Base-by-base conservation (phyloP, 2,888 invertebrate species). In the Stenotaenia linearis region DNA sequence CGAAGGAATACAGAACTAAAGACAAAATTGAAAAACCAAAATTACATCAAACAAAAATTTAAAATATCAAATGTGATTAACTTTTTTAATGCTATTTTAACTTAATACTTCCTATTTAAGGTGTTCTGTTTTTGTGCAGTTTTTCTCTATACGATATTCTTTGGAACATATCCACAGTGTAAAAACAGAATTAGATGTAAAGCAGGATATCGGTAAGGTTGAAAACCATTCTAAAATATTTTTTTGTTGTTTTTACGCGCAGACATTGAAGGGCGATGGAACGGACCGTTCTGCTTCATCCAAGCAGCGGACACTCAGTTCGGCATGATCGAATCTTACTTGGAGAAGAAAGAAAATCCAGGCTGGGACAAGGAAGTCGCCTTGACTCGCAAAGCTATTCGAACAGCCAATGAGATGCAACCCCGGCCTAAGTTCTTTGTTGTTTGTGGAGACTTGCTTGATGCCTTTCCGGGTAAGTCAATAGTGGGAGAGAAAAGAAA, bases 271-370 rank as follows among this genome's bases (percentile, higher is more conserved):
- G 82, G 84, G 78, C 74, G 81, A 79, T 88, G 88, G 88, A 82
- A 81, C 6, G 87, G 85, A 7, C 85, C 87, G 10, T 89, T 88
- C 81, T 85, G 82, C 80, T 89, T 89, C 82, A 84, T 89, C 30
- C 87, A 88, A 82, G 87, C 86, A 1, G 88, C 88, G 0, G 89
- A 89, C 82, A 84, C 86, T n/a, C 88, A 89, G 82, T 85, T 88
- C 79, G 88, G 88, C 12, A 84, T 88, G 83, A 88, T 88, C 77
- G 86, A 85, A 40, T 81, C 83, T 21, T 86, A 85, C 80, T 76
- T 84, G 4, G 82, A 85, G 76, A 84, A 85, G 45, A 81, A 78
- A 28, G 77, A 69, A 30, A 81, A 82, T n/a, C 83, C 84, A 15
- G 83, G 83, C 1, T 89, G 88, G 88, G 85, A 86, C 37, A 83